Evolutionary conservation across 1,140 invertebrate genomes (phyloP), one percentile per base, ranked within the genome.

Genomic region (Mercenaria mercenaria): DNA sequence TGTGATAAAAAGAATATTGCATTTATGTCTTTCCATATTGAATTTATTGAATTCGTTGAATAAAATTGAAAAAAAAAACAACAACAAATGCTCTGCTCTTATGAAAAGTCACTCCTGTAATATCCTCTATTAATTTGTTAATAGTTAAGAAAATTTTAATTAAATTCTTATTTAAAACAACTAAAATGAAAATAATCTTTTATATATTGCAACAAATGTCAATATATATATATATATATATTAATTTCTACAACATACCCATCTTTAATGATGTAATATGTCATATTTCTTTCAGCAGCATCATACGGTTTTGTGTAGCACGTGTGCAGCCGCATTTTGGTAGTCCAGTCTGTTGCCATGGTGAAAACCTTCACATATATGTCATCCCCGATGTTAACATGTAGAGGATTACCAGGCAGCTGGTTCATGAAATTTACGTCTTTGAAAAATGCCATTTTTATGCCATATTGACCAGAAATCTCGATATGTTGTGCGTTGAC

Each of bases 301-400:
- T 43, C 67, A 32, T 26, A 1, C 10, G 84, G 72, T 61, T 41
- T 77, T 2, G 72, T 87, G 34, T 50, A 76, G 52, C 84, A 87
- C 23, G 69, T 56, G n/a, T 87, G 69, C 32, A 87, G 50, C 6
- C 84, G 34, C 69, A 87, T 50, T 37, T 87, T 87, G 6, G 32
- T 79, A 0, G 50, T 29, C 84, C 84, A 87, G 37, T 87, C 74
- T 8, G 47, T 29, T 41, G 50, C 41, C 15, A n/a, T 56, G 0
- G 84, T 87, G 52, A 39, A 87, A 0, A 79, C 84, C 56, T 87
- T 87, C 1, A 77, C 72, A 61, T 87, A 87, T 13, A 87, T 64
- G 29, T 76, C 37, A 47, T 77, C 74, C 0, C 84, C 84, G 13
- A 87, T 26, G 23, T 77, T 56, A 10, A 37, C 50, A 52, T 87